Evolutionary conservation across 2,888 invertebrate species (phyloP).

Genomic region (Athetis lepigone): DNA sequence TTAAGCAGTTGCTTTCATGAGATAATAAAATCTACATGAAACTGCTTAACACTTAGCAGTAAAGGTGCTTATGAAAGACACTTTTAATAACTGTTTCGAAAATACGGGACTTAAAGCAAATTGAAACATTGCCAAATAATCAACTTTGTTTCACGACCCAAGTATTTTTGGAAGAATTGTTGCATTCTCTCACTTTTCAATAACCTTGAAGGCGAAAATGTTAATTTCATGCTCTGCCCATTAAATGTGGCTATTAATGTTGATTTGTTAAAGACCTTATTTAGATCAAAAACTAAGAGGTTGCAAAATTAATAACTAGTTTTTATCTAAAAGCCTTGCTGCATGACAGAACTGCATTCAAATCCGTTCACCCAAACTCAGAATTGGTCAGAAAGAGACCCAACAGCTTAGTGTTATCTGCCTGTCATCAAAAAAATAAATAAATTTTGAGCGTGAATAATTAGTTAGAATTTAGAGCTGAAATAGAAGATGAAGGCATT

Average conservation of each 20-base stretch:
- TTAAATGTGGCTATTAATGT: conserved; percentile 14
- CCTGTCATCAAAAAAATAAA: conserved; percentile 29
- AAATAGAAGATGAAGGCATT: conserved; percentile 68
- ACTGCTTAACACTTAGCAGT: conserved; percentile 18
- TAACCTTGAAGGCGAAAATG: conserved; percentile 35
- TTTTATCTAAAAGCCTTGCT: conserved; percentile 30
- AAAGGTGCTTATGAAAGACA: conserved; percentile 26
- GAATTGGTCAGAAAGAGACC: conserved; percentile 24
- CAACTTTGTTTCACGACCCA: conserved; percentile 27
- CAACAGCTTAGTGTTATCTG: conserved; percentile 10
- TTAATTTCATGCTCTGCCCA: conserved; percentile 19
- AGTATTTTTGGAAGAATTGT: conserved; percentile 31
- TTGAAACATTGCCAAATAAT: conserved; percentile 50
- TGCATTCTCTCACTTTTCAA: conserved; percentile 39
- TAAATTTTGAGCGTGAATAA: conserved; percentile 36
- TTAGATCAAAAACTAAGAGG: conserved; percentile 16
- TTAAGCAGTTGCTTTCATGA: conserved; percentile 1
- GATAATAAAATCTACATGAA: conserved; percentile 19
- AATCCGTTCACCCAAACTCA: conserved; percentile 25
- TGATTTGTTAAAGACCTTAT: conserved; percentile 7
- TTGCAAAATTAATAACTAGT: conserved; percentile 23
- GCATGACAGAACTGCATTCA: conserved; percentile 30
- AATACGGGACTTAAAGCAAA: conserved; percentile 34
- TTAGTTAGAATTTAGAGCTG: conserved; percentile 53
- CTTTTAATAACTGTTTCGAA: conserved; percentile 47